These are phyloP conservation scores for Netelia inedita DNA, from an alignment of 2,888 invertebrate species.

Conservation along the genomic window DNA sequence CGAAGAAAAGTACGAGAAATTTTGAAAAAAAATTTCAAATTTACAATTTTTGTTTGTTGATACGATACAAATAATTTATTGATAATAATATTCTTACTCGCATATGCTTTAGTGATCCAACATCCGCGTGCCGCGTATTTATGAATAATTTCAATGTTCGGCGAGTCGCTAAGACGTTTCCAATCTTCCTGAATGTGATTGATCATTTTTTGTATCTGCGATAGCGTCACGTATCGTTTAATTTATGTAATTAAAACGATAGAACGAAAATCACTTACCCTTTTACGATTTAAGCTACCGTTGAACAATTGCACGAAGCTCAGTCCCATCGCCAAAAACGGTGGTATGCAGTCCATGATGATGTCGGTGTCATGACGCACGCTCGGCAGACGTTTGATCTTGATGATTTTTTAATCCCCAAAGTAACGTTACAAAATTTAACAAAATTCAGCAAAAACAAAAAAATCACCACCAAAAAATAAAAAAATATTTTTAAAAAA, in stretches of 20 bases:
- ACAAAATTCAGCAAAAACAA: too few species aligned
- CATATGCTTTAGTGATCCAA: slow-evolving; percentile 27
- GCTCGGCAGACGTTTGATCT: slow-evolving; percentile 8
- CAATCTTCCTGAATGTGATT: slow-evolving; percentile 36
- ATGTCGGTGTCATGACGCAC: not conserved
- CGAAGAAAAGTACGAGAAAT: not conserved
- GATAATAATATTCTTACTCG: slow-evolving; percentile 12
- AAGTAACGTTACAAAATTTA: not conserved
- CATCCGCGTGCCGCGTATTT: slow-evolving; percentile 32
- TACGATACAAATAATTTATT: not conserved
- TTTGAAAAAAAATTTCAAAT: not conserved
- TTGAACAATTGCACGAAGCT: slow-evolving; percentile 22
- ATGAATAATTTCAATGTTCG: slow-evolving; percentile 20
- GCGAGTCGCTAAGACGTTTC: slow-evolving; percentile 6
- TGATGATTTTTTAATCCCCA: not conserved
- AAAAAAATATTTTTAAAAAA: too few species aligned
- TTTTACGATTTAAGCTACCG: slow-evolving; percentile 14
- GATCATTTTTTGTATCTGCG: slow-evolving; percentile 18
- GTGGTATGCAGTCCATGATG: slow-evolving; percentile 21
- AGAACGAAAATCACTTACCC: not conserved
- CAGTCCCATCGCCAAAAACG: not conserved
- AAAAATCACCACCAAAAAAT: too few species aligned
- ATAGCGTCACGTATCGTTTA: not conserved
- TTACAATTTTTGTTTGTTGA: not conserved
- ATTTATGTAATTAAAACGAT: not conserved